A percentile compares a stretch with the other conserved stretches of the same genome.
phyloP scores from a whole-genome alignment of 37 sponge, comb jelly and placozoan genomes.

The Hexactinellida sp. region DNA sequence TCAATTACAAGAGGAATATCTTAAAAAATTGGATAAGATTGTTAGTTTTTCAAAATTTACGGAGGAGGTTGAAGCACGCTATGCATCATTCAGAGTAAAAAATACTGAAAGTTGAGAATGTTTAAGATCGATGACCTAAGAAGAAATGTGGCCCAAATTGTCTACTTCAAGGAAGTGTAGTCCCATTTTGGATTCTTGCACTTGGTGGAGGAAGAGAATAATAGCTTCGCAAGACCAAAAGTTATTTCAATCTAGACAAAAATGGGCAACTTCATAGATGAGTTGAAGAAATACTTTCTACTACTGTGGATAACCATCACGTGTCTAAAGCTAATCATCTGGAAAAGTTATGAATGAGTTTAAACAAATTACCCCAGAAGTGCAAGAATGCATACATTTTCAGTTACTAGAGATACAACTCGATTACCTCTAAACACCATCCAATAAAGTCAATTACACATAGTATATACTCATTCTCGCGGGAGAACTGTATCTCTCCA shows the following conservation, averaged over 20 bases:
- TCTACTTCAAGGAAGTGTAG: not conserved
- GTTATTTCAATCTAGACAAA: not conserved
- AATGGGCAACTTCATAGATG: not conserved
- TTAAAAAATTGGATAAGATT: not conserved
- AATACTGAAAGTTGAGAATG: not conserved
- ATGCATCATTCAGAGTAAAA: not conserved
- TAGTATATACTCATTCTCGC: not conserved
- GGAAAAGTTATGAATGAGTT: not conserved
- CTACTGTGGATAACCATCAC: not conserved
- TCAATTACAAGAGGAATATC: not conserved
- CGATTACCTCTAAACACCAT: not conserved
- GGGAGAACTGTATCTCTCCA: constrained; percentile 17
- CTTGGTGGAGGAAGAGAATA: not conserved
- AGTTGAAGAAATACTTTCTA: not conserved
- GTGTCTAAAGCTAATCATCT: not conserved
- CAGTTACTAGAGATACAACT: not conserved
- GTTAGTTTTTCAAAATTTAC: not conserved
- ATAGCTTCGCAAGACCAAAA: not conserved
- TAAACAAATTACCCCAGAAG: not conserved
- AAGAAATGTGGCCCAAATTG: not conserved
- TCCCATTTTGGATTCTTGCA: not conserved
- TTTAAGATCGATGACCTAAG: not conserved
- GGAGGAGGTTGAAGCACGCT: not conserved
- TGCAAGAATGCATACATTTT: not conserved
- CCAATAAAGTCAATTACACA: not conserved